These are phyloP conservation scores for Meriones unguiculatus DNA, from an alignment of 2,113 vertebrate species.

Conservation along the genomic window DNA sequence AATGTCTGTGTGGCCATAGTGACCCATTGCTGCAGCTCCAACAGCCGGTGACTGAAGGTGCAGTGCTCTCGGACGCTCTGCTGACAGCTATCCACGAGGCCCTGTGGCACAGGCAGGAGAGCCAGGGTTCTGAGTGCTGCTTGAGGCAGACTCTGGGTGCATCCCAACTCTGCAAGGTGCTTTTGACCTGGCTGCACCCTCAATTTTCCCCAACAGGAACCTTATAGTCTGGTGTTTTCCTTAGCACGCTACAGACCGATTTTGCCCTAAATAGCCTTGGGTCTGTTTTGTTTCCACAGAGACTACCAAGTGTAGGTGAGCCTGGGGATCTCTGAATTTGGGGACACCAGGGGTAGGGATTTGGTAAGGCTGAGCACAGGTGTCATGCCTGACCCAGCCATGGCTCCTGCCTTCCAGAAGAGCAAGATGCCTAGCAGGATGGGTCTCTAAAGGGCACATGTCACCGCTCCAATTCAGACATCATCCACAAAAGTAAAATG, in stretches of 20 bases:
- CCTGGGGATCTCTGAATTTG: not conserved
- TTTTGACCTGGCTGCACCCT: not conserved
- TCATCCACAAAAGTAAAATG: not conserved
- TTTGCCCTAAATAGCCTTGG: not conserved
- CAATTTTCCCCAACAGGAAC: not conserved
- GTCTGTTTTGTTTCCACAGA: not conserved
- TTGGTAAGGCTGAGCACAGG: not conserved
- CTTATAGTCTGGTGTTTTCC: not conserved
- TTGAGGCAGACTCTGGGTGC: rapidly evolving
- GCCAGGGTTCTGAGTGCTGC: not conserved
- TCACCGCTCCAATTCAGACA: not conserved
- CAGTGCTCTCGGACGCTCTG: conserved; percentile 87
- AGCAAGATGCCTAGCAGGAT: rapidly evolving
- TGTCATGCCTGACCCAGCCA: not conserved
- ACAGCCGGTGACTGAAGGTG: conserved; percentile 88
- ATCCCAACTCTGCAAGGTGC: not conserved
- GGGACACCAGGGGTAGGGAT: rapidly evolving
- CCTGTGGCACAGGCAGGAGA: conserved; percentile 64
- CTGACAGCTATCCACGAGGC: conserved; percentile 82
- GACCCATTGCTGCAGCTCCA: conserved; percentile 92
- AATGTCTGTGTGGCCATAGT: conserved; percentile 88
- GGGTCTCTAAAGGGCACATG: not conserved
- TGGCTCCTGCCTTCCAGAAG: not conserved
- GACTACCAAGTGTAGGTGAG: not conserved
- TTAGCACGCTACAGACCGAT: not conserved